These are phyloP conservation scores for Drosophila ochracea DNA, from an alignment of 2,888 invertebrate genomes.

Conservation along the genomic window DNA sequence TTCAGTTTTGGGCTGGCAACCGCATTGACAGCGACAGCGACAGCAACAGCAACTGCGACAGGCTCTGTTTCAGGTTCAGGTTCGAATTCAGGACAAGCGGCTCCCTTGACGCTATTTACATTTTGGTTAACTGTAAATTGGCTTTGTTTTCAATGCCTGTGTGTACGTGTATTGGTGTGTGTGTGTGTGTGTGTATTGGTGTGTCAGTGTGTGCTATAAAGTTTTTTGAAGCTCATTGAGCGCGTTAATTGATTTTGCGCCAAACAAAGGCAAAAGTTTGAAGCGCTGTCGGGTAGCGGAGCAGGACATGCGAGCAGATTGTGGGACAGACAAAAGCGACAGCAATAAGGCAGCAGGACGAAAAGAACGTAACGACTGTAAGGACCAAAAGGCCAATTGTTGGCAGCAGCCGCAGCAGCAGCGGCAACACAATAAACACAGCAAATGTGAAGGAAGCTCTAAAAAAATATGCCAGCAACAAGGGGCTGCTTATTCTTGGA, in stretches of 20 bases:
- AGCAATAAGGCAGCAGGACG: slow-evolving; percentile 20
- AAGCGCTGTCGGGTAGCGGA: slow-evolving; percentile 14
- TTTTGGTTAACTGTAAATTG: slow-evolving; percentile 80
- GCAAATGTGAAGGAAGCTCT: slow-evolving; percentile 58
- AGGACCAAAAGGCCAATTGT: slow-evolving; percentile 73
- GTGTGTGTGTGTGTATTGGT: slow-evolving; percentile 9
- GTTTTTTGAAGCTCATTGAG: slow-evolving; percentile 70
- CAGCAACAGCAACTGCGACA: slow-evolving; percentile 15
- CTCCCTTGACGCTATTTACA: slow-evolving; percentile 69
- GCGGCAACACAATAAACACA: slow-evolving; percentile 53
- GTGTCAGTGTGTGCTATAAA: slow-evolving; percentile 44
- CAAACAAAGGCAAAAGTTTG: slow-evolving; percentile 76
- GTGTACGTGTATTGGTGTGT: slow-evolving; percentile 7
- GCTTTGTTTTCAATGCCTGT: slow-evolving; percentile 53
- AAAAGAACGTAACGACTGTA: slow-evolving; percentile 34
- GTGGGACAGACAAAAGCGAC: slow-evolving; percentile 48
- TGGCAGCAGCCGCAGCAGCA: slow-evolving; percentile 50
- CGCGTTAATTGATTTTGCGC: slow-evolving; percentile 78
- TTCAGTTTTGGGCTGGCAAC: slow-evolving; percentile 37
- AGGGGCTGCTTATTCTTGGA: slow-evolving; percentile 14
- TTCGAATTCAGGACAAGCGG: slow-evolving; percentile 35
- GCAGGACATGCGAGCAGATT: slow-evolving; percentile 24
- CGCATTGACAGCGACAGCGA: slow-evolving; percentile 29
- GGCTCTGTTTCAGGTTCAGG: slow-evolving; percentile 19
- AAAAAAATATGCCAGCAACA: slow-evolving; percentile 70